Base-by-base conservation (phyloP, 2,113 vertebrate species). In the Eurypyga helias region DNA sequence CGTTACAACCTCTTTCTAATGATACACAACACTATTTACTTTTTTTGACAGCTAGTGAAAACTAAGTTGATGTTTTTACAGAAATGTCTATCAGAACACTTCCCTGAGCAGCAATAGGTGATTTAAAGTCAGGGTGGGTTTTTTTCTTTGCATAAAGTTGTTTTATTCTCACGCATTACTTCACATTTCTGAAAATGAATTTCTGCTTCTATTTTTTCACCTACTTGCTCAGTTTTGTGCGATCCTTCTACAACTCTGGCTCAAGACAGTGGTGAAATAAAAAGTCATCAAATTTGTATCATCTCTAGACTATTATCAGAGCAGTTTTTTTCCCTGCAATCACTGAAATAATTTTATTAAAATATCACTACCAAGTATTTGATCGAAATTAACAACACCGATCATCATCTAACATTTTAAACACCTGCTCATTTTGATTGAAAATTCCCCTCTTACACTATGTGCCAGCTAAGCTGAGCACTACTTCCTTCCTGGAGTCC, bases 11-110 rank as follows among this genome's bases (percentile, higher is more conserved):
- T 21, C 70, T 36, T 94, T 62, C 90, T 90, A 93, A 69, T 62
- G 92, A 72, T 64, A 71, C 73, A 62, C 41, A 84, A 75, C 24
- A 31, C 33, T 90, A 60, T 72, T 96, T 87, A 58, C 16, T 65
- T 83, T 76, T 73, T 91, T 45, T 79, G 92, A 92, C 70, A 91
- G 72, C 72, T 66, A 61, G 62, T 57, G 57, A 90, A 96, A 94
- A 88, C 18, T 0, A 1, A 92, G 62, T 43, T 64, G 66, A 71
- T 72, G 45, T n/a, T 65, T 85, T 67, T n/a, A 95, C 29, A 88
- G 46, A 76, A 88, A 76, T 17, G 41, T 38, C 82, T 90, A 60
- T 81, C 31, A 78, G 36, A 92, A 87, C 55, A 89, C 46, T 48
- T 45, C 65, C 41, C 62, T 73, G 58, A 80, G 54, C 66, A 62